Evolutionary conservation across 2,113 vertebrate genomes (phyloP), one percentile per base, ranked within the genome.

Genomic region (Panthera uncia): DNA sequence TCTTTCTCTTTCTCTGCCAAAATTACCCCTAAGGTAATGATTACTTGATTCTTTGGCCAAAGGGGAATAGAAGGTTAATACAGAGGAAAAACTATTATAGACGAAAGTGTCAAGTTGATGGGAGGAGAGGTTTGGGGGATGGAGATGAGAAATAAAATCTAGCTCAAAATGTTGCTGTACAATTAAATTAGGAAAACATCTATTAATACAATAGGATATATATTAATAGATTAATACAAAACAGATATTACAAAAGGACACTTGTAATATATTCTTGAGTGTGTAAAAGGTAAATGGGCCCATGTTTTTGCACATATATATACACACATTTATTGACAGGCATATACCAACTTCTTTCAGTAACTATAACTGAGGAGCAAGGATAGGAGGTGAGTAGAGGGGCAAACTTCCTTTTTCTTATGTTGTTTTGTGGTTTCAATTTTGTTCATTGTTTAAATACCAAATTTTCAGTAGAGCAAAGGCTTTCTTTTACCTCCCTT

Each of bases 21-120:
- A 91, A 94, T 83, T 93, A 94, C 82, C 76, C 48, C 83, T 94
- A 48, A 73, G 87, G 69, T 95, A 96, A 97, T 95, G 94, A 96
- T 92, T 81, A 66, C 68, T 85, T 55, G 74, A 96, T 94, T 96
- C 69, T 95, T 79, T 73, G 25, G 52, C 63, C 91, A 81, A 84
- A 96, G 33, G 57, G 74, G 50, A 96, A 80, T 41, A 88, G 50
- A 87, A 96, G 52, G 25, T 36, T 80, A 92, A 94, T 71, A 95
- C 11, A 94, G 55, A 92, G 36, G 89, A 94, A 82, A 96, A 91
- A 52, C 38, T 76, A n/a, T 85, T 79, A 52, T 1, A 89, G 92
- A 52, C 27, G 10, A 71, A 95, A 94, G 50, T 61, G 36, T 83
- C 33, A 65, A 7, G 23, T 12, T 79, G 18, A 74, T 74, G 27